A percentile compares a stretch with the other conserved stretches of the same genome.
Conservation (phyloP, 2,113 vertebrate species). For the Neodon shergylaensis region DNA sequence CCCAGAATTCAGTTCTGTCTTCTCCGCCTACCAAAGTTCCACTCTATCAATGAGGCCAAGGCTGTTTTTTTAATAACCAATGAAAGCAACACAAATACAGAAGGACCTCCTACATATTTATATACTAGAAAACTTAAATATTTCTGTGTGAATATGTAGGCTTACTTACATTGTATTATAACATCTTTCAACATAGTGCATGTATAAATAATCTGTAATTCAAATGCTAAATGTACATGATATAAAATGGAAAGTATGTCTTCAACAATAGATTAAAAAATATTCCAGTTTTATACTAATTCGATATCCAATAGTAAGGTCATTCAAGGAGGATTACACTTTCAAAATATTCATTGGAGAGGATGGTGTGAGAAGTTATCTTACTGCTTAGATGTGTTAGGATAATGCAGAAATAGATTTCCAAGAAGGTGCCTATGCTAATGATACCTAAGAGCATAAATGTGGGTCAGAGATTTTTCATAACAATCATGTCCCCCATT, state of each 20-base stretch:
- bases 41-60: too few species aligned
- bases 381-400: background rate
- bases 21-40: too few species aligned
- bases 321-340: background rate
- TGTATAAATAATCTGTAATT: background rate
- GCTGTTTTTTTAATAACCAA: too few species aligned
- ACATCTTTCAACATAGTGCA: background rate
- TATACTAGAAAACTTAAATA: background rate
- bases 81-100: too few species aligned
- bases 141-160: background rate
- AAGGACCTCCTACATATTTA: too few species aligned
- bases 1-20: too few species aligned
- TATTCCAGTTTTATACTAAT: conserved; percentile 35
- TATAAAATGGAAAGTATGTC: background rate
- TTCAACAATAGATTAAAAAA: background rate
- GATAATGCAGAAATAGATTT: background rate
- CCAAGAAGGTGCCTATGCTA: background rate
- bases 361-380: background rate
- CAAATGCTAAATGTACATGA: background rate
- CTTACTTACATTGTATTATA: background rate
- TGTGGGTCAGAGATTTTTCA: background rate
- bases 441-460: conserved; percentile 5
- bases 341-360: background rate
- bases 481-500: background rate
- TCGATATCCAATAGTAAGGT: background rate